Base-by-base conservation (phyloP, 92 coral and sea anemone genomes). In the Palythoa grandis region DNA sequence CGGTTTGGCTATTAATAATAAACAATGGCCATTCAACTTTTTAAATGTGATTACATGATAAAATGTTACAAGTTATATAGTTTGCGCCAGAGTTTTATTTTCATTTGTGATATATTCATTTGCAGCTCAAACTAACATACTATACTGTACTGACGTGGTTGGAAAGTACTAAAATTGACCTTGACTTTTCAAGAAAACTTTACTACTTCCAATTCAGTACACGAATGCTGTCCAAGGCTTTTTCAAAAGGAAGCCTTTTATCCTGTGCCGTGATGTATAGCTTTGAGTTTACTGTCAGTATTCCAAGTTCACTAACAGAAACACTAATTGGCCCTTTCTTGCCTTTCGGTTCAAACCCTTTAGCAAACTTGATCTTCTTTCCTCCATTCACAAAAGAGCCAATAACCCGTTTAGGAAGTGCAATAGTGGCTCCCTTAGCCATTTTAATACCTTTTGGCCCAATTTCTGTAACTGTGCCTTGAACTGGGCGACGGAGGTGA, bases 371-470 rank as follows among this genome's bases (percentile, higher is more conserved):
- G 39, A 96, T 54, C 17, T 63, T 77, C 17, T 38, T 13, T 37
- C 83, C 70, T 65, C 15, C 57, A 7, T 71, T 86, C 40, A 61
- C 76, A 15, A 96, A 72, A 14, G 63, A 79, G 20, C 99, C 99
- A 70, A 91, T 83, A 50, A 95, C 78, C 74, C 87, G 87, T 73
- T 96, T 96, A 7, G 99, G 98, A 22, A 96, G 86, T 2, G 77
- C 84, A 72, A 96, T 90, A 40, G 83, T 83, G n/a, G 99, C 97
- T 82, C 99, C 99, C 79, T 91, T 95, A 2, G 99, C 98, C 70
- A 95, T 84, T 82, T 95, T 95, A 53, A 96, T 61, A 53, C 99
- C 99, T 43, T 93, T 93, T 52, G 99, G 99, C 7, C 98, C 99
- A 76, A 95, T 87, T 63, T 89, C 89, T 40, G 89, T 87, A 70